Evolutionary conservation across 2,113 vertebrate species (phyloP), one percentile per base, ranked within the genome.

Genomic region (Puffinus mauretanicus): DNA sequence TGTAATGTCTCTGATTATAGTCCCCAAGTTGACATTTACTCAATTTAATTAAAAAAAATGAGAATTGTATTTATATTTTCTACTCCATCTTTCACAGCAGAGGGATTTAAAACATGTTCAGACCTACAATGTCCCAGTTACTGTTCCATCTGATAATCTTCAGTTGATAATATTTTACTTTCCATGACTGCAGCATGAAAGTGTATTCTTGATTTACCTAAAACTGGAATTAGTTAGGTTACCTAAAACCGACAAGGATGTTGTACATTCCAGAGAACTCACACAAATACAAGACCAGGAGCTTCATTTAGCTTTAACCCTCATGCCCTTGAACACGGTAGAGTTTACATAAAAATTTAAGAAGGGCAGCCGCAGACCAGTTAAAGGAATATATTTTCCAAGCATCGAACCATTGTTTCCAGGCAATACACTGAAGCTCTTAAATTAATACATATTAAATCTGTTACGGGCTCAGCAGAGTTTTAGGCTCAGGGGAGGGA

Each of bases 271-370:
- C 64, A 67, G 38, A 84, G 69, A 78, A 82, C 22, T 72, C 71
- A 44, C 34, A 38, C 30, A 85, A 91, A 40, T 75, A 40, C 34
- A 82, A 70, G 44, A 3, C 77, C 24, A 44, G 79, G 65, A 78
- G 40, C 51, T 86, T 93, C 51, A 21, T 83, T 90, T 77, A 42
- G 29, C 12, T 86, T 95, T 95, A 88, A 92, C 82, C 88, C 44
- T 44, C 66, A 26, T 88, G 67, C 67, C 82, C 82, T 93, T 94
- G 75, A 85, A 76, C 42, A 92, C 76, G 90, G 44, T 30, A n/a
- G 85, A 87, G 82, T 94, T 93, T 95, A 83, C 61, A 81, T 94
- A 96, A 96, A 91, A 92, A 93, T 91, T 96, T 95, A 69, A 95
- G 69, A 88, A 87, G 61, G 65, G 61, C 72, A 85, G 57, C 47